Evolutionary conservation across 2,888 invertebrate species (phyloP).

Genomic region (Unio delphinus): DNA sequence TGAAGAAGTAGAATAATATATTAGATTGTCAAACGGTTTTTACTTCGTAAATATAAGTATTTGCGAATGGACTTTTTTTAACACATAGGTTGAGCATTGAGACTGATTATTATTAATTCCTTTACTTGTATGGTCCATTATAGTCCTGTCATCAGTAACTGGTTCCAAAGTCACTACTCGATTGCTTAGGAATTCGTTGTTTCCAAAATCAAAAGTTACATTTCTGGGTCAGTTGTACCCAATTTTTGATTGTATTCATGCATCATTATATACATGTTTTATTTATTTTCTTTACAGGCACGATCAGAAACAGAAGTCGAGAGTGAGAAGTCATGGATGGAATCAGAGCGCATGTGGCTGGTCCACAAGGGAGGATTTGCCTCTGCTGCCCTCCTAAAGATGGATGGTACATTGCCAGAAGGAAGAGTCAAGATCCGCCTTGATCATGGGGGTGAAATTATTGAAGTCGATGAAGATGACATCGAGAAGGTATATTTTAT

Average conservation of each 20-base stretch:
- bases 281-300: conserved; percentile 76
- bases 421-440: conserved; percentile 83
- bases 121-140: no score
- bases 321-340: conserved; percentile 80
- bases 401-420: conserved; percentile 65
- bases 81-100: no score
- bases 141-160: no score
- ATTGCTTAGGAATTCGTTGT: no score
- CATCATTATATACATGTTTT: background rate
- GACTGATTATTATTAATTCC: no score
- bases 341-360: conserved; percentile 87
- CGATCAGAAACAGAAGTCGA: conserved; percentile 80
- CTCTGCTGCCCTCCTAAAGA: conserved; percentile 75
- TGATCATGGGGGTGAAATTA: conserved; percentile 84
- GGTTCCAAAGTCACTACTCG: no score
- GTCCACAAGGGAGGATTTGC: conserved; percentile 95
- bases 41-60: no score
- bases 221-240: no score
- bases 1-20: no score
- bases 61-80: no score
- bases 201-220: no score
- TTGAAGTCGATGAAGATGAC: conserved; percentile 95
- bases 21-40: no score
- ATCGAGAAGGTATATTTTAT: conserved; percentile 83
- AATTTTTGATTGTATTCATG: background rate